Evolutionary conservation across 2,797 vertebrate species (phyloP), one percentile per base, ranked within the genome.

Genomic region (Lindbergichthys nudifrons): DNA sequence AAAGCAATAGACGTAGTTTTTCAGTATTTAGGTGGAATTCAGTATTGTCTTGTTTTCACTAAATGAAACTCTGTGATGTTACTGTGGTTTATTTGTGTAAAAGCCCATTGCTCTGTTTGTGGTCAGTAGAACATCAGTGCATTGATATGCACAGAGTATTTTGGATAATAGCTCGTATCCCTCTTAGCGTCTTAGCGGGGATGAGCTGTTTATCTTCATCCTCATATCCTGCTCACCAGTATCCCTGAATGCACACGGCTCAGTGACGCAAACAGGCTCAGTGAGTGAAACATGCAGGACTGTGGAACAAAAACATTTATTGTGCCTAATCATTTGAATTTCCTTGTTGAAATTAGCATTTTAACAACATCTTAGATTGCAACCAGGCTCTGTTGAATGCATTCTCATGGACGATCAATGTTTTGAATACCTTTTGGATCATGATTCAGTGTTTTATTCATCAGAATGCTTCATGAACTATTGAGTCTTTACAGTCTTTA

Each of bases 1-100:
- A 91, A 96, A 95, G 95, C 89, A 81, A 95, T 96, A 96, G 94
- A 95, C 90, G 94, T 98, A 95, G 95, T 91, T 95, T 96, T 96
- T 95, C 96, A 95, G 95, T 96, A 95, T 95, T 85, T 94, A 95
- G 94, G 94, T 94, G 94, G 82, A 91, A 88, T 82, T 88, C 86
- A 87, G 81, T 96, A 94, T 94, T 91, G 93, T 93, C 95, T 91
- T 88, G 85, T 92, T 93, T 93, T 90, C 77, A 80, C 73, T 87
- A 83, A 82, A 60, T 84, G 94, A 90, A 92, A 94, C 91, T 91
- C 92, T 93, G 93, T 95, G 91, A 94, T 92, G 94, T 95, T 96
- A 88, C 88, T 81, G 94, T 96, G 94, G 83, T 95, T 95, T 90
- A 47, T 95, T 94, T 96, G 95, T 96, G 93, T 93, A 95, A 92